A percentile compares a stretch with the other conserved stretches of the same genome.
Evolutionary conservation across 2,888 invertebrate species (phyloP).

Genomic region (Cantharis rustica): DNA sequence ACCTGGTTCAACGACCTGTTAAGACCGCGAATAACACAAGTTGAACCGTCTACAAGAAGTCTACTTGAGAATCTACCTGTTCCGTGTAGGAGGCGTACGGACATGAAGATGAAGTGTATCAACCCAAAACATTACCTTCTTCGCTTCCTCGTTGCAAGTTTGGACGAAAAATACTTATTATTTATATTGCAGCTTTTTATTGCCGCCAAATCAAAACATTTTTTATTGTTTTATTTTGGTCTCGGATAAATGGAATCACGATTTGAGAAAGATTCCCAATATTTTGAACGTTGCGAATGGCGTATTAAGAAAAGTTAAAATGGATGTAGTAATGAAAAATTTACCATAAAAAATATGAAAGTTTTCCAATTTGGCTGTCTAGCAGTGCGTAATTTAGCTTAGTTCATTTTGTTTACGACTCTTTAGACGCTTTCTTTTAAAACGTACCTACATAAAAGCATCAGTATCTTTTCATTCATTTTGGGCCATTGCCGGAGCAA

Average conservation of each 20-base stretch:
- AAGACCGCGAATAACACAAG: slow-evolving; percentile 27
- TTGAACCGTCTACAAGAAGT: slow-evolving; percentile 31
- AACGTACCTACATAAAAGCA: slow-evolving; percentile 8
- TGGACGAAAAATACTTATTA: not conserved
- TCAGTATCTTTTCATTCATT: slow-evolving; percentile 28
- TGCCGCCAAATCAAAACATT: not conserved
- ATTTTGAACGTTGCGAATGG: not conserved
- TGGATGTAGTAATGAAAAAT: not conserved
- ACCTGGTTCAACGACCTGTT: slow-evolving; percentile 29
- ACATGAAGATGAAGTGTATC: not conserved
- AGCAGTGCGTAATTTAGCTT: slow-evolving; percentile 4
- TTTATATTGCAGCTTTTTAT: not conserved
- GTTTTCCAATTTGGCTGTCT: slow-evolving; percentile 2
- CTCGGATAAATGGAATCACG: not conserved
- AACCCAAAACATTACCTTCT: not conserved
- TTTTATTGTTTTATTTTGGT: not conserved
- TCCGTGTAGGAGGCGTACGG: slow-evolving; percentile 5
- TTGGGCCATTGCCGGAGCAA: slow-evolving; percentile 16
- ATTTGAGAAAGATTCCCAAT: not conserved
- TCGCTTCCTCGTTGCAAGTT: not conserved
- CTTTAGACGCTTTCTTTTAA: slow-evolving; percentile 17
- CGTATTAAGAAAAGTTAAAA: not conserved
- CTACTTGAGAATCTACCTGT: slow-evolving; percentile 30
- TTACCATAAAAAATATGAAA: not conserved
- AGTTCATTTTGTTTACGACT: slow-evolving; percentile 12